phyloP scores from a whole-genome alignment of 2,113 vertebrate species.

The Chauna torquata region DNA sequence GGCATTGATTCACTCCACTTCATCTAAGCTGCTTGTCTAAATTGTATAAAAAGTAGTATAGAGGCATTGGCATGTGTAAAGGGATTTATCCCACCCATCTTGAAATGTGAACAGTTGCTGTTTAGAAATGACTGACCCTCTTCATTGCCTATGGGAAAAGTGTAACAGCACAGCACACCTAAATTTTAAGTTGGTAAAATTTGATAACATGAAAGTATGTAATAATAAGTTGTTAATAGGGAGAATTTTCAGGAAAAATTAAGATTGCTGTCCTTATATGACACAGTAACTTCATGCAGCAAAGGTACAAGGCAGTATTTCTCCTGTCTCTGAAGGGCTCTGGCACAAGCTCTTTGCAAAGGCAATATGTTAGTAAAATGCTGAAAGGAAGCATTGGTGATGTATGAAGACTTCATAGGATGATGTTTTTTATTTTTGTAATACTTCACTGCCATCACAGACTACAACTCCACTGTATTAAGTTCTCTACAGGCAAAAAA shows the following conservation, averaged over 20 bases:
- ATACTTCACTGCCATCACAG: neutral
- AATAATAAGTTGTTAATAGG: neutral
- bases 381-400: neutral
- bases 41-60: neutral
- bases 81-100: neutral
- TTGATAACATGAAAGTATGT: neutral
- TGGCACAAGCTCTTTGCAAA: neutral
- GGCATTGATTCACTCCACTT: neutral
- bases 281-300: neutral
- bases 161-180: neutral
- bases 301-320: neutral
- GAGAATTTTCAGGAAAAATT: neutral
- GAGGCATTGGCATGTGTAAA: neutral
- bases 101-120: neutral
- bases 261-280: neutral
- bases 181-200: neutral
- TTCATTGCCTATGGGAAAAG: neutral
- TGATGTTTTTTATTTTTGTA: neutral
- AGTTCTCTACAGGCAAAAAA: neutral
- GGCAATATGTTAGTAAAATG: neutral
- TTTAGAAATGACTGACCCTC: neutral
- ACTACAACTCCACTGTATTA: neutral
- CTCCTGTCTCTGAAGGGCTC: neutral
- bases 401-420: fast-evolving
- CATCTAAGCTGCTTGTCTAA: neutral